Base-by-base conservation (phyloP, 2,797 vertebrate genomes). In the Heterohyrax brucei region DNA sequence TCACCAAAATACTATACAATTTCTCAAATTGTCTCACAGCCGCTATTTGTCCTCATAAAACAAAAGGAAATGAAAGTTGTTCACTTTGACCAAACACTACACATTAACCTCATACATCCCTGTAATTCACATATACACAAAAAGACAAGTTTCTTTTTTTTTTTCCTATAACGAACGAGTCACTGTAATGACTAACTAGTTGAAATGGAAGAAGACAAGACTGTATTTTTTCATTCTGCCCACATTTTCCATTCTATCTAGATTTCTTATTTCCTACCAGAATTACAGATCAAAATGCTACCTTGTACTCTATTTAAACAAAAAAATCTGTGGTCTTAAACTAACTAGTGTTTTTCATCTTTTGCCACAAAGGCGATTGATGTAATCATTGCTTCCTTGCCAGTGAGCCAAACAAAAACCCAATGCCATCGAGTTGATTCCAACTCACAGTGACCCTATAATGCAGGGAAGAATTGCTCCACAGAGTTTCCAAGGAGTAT, bases 201-300 rank as follows among this genome's bases (percentile, higher is more conserved):
- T 3, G 33, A 13, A 59, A 80, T 28, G 83, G 18, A 24, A 33
- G 10, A 94, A 6, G 72, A 53, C 0, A 12, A 62, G 5, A 5
- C 1, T 39, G 48, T 26, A 5, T 75, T 76, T 61, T 61, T 61
- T 7, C 48, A 46, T 86, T 80, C 19, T 75, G 18, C 0, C 18
- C n/a, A 22, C 16, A 33, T 68, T 80, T 89, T 94, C 13, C 10
- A 61, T 72, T 90, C 1, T 83, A 22, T 50, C 7, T 13, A 33
- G 81, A 85, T 48, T 80, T 92, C 87, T 73, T 1, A 88, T 59
- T 87, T 72, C 56, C 26, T 92, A 77, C 12, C 6, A 78, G 44
- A 92, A 94, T 88, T 39, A 76, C 1, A 92, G 56, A 61, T 82
- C 30, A 94, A 91, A 85, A 66, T 93, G 14, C 21, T n/a, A 62